Conservation (phyloP, 2,797 vertebrate genomes). For the Orestias chungarensis region DNA sequence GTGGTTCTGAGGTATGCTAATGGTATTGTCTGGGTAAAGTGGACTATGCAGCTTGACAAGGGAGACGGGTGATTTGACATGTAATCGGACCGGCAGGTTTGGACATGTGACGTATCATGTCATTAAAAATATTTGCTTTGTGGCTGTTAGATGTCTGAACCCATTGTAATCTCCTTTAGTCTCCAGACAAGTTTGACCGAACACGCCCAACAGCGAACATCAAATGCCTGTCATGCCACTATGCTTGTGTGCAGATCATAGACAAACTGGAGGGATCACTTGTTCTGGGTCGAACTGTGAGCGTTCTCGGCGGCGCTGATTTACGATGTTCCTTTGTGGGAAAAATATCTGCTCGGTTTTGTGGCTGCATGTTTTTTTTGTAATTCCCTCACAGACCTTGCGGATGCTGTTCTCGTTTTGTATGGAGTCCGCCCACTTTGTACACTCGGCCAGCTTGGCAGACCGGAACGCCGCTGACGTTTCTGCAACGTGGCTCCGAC, state of each 20-base stretch:
- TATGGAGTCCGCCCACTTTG: slow-evolving; percentile 69
- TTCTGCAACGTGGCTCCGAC: slow-evolving; percentile 51
- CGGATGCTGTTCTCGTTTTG: slow-evolving; percentile 62
- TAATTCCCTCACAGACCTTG: slow-evolving; percentile 34
- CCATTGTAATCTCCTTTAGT: slow-evolving; percentile 45
- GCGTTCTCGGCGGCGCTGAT: slow-evolving; percentile 15
- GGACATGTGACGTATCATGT: slow-evolving; percentile 26
- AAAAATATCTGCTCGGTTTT: slow-evolving; percentile 39
- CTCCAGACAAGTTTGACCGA: slow-evolving; percentile 23
- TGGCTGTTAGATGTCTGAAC: slow-evolving; percentile 33
- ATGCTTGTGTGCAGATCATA: slow-evolving; percentile 19
- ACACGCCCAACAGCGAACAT: slow-evolving; percentile 56
- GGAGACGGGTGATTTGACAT: slow-evolving; percentile 21
- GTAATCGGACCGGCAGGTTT: slow-evolving; percentile 59
- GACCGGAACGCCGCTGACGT: slow-evolving; percentile 56
- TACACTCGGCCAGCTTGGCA: slow-evolving; percentile 43
- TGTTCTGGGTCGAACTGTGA: slow-evolving; percentile 27
- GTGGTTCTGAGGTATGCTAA: slow-evolving; percentile 67
- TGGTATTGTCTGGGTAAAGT: slow-evolving; percentile 28
- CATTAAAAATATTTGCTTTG: slow-evolving; percentile 48
- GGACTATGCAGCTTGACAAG: background rate
- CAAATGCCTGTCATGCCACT: slow-evolving; percentile 45
- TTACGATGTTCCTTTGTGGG: slow-evolving; percentile 47
- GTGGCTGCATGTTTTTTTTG: slow-evolving; percentile 11
- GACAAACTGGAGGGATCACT: slow-evolving; percentile 12